Base-by-base conservation (phyloP, 2,113 vertebrate genomes). In the Anthoscopus minutus region DNA sequence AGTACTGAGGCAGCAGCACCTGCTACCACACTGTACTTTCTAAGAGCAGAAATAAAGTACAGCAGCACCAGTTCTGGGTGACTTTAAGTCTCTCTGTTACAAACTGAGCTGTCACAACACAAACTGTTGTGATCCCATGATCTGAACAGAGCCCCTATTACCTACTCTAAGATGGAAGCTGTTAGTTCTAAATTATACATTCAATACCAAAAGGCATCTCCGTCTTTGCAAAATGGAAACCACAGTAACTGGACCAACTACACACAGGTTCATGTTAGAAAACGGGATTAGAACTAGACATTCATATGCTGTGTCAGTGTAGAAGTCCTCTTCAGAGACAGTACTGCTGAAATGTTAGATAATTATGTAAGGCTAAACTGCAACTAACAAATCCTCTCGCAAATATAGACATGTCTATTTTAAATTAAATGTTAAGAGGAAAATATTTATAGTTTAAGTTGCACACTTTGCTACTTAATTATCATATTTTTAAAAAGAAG, bases 391-490 rank as follows among this genome's bases (percentile, higher is more conserved):
- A 95, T 67, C 13, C 69, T 84, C 78, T 94, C 84, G 86, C 67
- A 89, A 89, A 92, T 62, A 81, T 30, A 90, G 58, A 51, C 65
- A 51, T 13, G 72, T 56, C 77, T 96, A 87, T 90, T 94, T 95
- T 88, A 93, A 89, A 94, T 71, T 44, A 87, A 92, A 89, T 78
- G 78, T 87, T 84, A 91, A 93, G 33, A 60, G 14, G 42, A 67
- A 96, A 95, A 82, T 88, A 95, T 95, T 93, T 93, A 85, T 88
- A 95, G 74, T 64, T 74, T 72, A 50, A 85, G n/a, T 90, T 92
- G 79, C 38, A 95, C 54, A 42, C 50, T 88, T 92, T 79, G 47
- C 30, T 95, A 90, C 58, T 69, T 86, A 90, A 90, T 93, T 89
- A 93, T 35, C 88, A 88, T 70, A 70, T 73, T 86, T 91, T 44